Evolutionary conservation across 2,797 vertebrate genomes (phyloP).

Genomic region (Pantherophis vulpinus): DNA sequence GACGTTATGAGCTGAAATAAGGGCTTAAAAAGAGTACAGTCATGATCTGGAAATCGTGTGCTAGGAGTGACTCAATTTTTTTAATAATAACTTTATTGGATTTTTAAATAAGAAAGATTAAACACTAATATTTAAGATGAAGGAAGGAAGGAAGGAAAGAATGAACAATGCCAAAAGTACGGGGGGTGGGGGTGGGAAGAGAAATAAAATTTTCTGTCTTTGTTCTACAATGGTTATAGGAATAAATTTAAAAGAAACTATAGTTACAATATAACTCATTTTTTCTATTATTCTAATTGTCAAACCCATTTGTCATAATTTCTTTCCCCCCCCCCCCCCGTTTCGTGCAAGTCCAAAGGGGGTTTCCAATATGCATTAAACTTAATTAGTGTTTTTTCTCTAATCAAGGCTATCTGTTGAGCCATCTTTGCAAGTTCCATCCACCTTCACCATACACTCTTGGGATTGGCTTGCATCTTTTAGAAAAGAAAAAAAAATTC

Average conservation of each 20-base stretch:
- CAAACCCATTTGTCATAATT: not conserved
- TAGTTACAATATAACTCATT: not conserved
- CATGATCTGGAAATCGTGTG: not conserved
- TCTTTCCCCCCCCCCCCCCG: not conserved
- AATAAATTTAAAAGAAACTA: not conserved
- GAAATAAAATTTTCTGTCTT: not conserved
- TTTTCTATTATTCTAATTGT: not conserved
- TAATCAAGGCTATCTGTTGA: not conserved
- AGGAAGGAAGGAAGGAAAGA: not conserved
- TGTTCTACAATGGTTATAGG: not conserved
- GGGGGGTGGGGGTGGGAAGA: accelerated
- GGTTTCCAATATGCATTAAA: not conserved
- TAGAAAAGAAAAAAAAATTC: not conserved
- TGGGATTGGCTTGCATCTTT: not conserved
- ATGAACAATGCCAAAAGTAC: not conserved
- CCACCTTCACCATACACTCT: not conserved
- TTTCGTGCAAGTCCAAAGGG: not conserved
- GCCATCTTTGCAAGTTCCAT: not conserved
- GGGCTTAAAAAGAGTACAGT: not conserved
- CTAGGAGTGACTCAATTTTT: not conserved
- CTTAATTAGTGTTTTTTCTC: not conserved
- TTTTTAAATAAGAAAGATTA: not conserved
- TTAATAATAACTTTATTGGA: not conserved
- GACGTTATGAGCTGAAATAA: not conserved
- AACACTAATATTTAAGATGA: not conserved